A percentile compares a stretch with the other conserved stretches of the same genome.
These are phyloP conservation scores for Bugula neritina DNA, from an alignment of 2,888 invertebrate genomes.

Conservation along the genomic window DNA sequence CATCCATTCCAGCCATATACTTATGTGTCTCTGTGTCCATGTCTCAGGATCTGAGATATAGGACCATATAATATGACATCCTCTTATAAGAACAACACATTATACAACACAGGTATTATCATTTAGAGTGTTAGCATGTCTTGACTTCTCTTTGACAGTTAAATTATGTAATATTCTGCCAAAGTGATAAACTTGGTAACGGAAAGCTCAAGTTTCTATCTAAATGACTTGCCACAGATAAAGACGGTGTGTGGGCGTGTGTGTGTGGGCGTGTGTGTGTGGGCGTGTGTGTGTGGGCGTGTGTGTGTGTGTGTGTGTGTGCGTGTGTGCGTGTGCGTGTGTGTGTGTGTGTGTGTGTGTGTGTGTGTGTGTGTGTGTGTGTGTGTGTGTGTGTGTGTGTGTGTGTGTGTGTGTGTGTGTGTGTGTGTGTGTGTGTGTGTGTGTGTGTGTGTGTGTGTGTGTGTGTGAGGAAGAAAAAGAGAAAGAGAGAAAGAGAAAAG, in stretches of 20 bases:
- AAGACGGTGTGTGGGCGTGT: not conserved
- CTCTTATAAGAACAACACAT: no score
- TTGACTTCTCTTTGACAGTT: no score
- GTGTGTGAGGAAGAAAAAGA: not conserved
- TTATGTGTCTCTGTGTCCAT: constrained; percentile 45
- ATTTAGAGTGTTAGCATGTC: no score
- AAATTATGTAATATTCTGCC: no score
- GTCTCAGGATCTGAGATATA: constrained; percentile 45
- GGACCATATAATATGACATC: no score
- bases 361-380: not conserved
- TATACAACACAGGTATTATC: no score
- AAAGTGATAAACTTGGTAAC: no score
- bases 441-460: not conserved
- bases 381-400: not conserved
- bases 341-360: not conserved
- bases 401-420: not conserved
- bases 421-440: not conserved
- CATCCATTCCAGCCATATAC: constrained; percentile 48
- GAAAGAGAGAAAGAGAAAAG: not conserved
- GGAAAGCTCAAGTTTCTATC: no score
- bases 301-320: not conserved
- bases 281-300: no score
- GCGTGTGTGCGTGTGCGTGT: not conserved
- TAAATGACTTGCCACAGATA: no score
- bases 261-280: no score